Evolutionary conservation across 2,113 vertebrate species (phyloP).

Genomic region (Apodemus sylvaticus): DNA sequence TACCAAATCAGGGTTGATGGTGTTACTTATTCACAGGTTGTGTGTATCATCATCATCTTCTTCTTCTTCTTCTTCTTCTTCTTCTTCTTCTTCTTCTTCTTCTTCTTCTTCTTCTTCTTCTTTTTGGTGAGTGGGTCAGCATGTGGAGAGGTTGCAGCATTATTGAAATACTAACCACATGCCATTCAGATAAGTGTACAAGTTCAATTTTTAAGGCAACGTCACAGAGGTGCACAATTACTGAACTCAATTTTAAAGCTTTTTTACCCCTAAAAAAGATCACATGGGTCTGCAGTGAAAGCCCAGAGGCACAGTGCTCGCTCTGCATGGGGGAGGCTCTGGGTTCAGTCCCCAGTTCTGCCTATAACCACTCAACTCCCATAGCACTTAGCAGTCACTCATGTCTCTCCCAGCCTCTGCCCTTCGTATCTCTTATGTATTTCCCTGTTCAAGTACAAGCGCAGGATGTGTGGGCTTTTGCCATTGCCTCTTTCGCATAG

Average conservation of each 20-base stretch:
- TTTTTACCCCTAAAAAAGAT: not conserved
- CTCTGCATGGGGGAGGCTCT: not conserved
- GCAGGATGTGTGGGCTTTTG: not conserved
- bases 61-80: not conserved
- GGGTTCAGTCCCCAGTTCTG: not conserved
- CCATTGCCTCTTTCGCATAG: not conserved
- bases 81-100: not conserved
- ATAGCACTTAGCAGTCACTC: not conserved
- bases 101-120: not conserved
- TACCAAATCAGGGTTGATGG: not conserved
- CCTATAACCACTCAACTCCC: not conserved
- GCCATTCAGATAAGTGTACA: not conserved
- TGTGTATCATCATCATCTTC: not conserved
- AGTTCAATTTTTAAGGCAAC: constrained; percentile 14
- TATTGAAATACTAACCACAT: constrained; percentile 9
- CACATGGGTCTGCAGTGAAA: too few relatives aligned
- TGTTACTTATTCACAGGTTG: not conserved
- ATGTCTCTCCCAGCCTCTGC: not conserved
- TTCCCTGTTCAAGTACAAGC: not conserved
- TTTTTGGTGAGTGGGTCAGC: not conserved
- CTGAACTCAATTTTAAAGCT: not conserved
- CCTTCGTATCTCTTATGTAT: not conserved
- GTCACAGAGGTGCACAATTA: not conserved
- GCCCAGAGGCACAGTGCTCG: not conserved
- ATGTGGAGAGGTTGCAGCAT: not conserved